These are phyloP conservation scores for Hirtodrosophila histrioides DNA, from an alignment of 2,888 invertebrate species.

Conservation along the genomic window DNA sequence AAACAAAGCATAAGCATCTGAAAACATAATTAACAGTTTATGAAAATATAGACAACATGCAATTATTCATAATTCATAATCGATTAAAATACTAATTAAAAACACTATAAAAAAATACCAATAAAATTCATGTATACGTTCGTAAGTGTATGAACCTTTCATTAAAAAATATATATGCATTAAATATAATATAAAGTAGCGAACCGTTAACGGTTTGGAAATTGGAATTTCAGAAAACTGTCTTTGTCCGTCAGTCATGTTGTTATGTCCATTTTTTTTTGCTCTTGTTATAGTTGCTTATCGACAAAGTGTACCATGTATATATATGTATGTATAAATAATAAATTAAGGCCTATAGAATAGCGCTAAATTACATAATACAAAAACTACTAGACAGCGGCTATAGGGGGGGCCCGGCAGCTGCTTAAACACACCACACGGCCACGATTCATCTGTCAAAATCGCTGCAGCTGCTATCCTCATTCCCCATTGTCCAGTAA, in stretches of 20 bases:
- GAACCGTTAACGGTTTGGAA: slow-evolving; percentile 58
- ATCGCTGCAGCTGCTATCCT: slow-evolving; percentile 65
- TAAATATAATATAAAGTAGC: slow-evolving; percentile 34
- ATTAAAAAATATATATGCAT: slow-evolving; percentile 50
- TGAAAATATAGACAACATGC: slow-evolving; percentile 64
- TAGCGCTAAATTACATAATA: slow-evolving; percentile 71
- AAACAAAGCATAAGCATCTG: slow-evolving; percentile 41
- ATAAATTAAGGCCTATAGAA: slow-evolving; percentile 71
- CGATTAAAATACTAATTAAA: slow-evolving; percentile 65
- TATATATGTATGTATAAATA: slow-evolving; percentile 53
- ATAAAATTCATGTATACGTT: slow-evolving; percentile 40
- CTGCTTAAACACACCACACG: slow-evolving; percentile 45
- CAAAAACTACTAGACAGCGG: slow-evolving; percentile 54
- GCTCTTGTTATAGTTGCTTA: slow-evolving; percentile 23
- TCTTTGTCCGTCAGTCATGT: slow-evolving; percentile 9
- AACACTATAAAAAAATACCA: slow-evolving; percentile 55
- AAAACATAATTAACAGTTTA: slow-evolving; percentile 52
- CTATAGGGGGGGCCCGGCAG: slow-evolving; percentile 6
- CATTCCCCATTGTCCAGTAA: slow-evolving; percentile 88
- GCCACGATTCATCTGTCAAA: slow-evolving; percentile 76
- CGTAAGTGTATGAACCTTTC: slow-evolving; percentile 27
- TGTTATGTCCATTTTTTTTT: slow-evolving; percentile 7
- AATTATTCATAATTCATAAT: slow-evolving; percentile 53
- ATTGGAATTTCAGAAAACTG: slow-evolving; percentile 57
- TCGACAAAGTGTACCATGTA: slow-evolving; percentile 25